Conservation (phyloP, 1,140 invertebrate genomes). For the Bombus huntii region DNA sequence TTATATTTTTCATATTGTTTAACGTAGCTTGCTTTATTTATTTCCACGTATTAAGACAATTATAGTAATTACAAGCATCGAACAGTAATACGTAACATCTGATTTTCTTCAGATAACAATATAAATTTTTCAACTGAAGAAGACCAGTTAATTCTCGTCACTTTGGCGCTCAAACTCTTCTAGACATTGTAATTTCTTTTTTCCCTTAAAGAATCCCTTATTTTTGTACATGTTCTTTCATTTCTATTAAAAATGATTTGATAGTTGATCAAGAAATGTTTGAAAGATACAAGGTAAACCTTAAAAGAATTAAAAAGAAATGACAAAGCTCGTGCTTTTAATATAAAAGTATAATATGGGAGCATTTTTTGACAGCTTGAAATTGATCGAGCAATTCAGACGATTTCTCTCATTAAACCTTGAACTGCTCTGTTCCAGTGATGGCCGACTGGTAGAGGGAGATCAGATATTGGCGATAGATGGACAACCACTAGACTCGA, state of each 20-base stretch:
- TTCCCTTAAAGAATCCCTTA: too few relatives aligned
- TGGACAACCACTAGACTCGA: constrained; percentile 91
- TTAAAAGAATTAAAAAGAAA: background rate
- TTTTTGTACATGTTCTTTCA: too few relatives aligned
- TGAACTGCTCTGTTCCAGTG: constrained; percentile 83
- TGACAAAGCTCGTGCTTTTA: background rate
- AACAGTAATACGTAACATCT: too few relatives aligned
- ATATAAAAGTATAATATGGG: background rate
- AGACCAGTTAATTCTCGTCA: too few relatives aligned
- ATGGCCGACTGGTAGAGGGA: constrained; percentile 90
- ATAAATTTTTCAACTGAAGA: background rate
- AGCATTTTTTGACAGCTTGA: background rate
- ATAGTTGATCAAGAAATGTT: too few relatives aligned
- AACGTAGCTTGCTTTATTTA: too few relatives aligned
- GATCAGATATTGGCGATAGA: constrained; percentile 96
- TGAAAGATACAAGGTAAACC: background rate
- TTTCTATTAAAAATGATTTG: too few relatives aligned
- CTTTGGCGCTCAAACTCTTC: too few relatives aligned
- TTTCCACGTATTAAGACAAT: background rate
- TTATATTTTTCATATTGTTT: too few relatives aligned
- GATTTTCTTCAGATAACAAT: background rate
- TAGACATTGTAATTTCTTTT: too few relatives aligned
- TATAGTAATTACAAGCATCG: background rate
- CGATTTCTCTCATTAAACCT: background rate
- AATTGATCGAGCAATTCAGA: background rate